A percentile compares a stretch with the other conserved stretches of the same genome.
Conservation (phyloP, 2,797 vertebrate species). For the Acanthornis magna region DNA sequence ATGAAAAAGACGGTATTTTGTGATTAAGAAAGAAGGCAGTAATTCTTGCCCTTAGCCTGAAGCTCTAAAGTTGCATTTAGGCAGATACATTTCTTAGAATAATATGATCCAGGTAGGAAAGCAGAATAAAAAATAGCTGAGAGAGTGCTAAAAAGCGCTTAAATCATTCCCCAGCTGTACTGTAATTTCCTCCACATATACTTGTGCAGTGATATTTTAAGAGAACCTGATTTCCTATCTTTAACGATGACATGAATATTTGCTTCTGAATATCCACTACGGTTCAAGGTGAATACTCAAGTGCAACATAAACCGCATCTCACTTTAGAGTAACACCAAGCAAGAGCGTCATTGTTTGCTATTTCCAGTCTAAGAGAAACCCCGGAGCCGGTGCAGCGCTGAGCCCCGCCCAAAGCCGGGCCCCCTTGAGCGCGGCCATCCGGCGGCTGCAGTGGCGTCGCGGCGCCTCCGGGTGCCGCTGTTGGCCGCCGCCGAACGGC, state of each 20-base stretch:
- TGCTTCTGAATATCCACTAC: neutral
- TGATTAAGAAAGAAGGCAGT: neutral
- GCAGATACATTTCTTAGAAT: neutral
- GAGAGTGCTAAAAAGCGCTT: neutral
- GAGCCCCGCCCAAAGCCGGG: neutral
- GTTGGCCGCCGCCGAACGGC: neutral
- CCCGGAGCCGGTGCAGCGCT: neutral
- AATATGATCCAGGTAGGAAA: neutral
- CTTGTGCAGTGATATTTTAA: neutral
- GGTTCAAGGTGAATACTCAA: neutral
- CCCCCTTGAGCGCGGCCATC: neutral
- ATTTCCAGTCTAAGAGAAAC: neutral
- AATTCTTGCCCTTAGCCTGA: neutral
- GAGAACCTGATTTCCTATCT: neutral
- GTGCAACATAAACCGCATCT: too few relatives aligned
- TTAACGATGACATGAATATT: neutral
- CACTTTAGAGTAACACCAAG: too few relatives aligned
- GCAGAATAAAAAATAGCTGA: neutral
- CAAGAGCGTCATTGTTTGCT: neutral
- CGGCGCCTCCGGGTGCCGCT: conserved; percentile 62
- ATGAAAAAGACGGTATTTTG: neutral
- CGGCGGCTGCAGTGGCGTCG: neutral
- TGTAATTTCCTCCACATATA: neutral
- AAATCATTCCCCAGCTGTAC: neutral
- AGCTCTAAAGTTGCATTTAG: neutral